Conservation (phyloP, 1,140 invertebrate genomes). For the Dreissena polymorpha region DNA sequence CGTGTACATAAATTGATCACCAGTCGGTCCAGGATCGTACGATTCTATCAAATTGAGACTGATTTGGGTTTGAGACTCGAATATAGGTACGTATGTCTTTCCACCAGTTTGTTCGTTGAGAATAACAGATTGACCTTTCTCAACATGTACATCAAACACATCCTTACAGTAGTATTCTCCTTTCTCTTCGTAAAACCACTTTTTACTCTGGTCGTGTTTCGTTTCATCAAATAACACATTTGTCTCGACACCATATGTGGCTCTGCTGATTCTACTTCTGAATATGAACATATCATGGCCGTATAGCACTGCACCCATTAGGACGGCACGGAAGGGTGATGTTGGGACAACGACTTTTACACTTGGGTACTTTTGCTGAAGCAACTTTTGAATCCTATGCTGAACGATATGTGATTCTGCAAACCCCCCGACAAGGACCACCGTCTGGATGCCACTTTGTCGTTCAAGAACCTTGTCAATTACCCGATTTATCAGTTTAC, state of each 20-base stretch:
- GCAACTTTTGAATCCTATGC: background rate
- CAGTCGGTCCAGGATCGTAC: background rate
- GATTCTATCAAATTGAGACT: background rate
- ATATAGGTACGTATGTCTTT: conserved; percentile 2
- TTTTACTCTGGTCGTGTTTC: background rate
- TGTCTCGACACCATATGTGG: background rate
- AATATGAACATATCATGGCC: conserved; percentile 1
- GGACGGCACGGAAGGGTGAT: background rate
- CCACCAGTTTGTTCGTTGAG: background rate
- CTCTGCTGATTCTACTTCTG: background rate
- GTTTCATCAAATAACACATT: background rate
- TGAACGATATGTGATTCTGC: background rate
- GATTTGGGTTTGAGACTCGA: background rate
- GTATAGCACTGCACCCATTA: background rate
- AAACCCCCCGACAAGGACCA: background rate
- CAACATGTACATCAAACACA: background rate
- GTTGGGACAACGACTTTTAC: background rate
- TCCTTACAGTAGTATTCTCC: conserved; percentile 6
- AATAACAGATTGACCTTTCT: background rate
- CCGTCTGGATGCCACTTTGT: background rate
- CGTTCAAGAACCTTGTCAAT: background rate
- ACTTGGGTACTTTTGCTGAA: background rate
- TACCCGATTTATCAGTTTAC: background rate
- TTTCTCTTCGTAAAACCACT: background rate
- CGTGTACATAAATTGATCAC: too few relatives aligned